Percentiles rank a stretch among this genome's conserved stretches.
These are phyloP conservation scores for Lethenteron reissneri DNA, from an alignment of 2,113 vertebrate genomes.

Conservation along the genomic window DNA sequence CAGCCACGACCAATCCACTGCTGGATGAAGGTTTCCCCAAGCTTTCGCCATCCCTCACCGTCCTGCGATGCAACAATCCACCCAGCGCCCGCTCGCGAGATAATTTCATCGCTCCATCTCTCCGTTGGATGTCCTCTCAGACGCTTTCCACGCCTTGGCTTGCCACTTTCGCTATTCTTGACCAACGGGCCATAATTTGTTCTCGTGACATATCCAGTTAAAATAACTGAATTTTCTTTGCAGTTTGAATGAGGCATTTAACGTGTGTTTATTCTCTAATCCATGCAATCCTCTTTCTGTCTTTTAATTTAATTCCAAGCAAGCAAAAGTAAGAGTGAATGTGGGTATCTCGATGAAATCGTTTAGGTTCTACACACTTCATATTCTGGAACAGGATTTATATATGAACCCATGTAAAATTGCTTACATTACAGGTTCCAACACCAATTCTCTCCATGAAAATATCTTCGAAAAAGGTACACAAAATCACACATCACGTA, in stretches of 20 bases:
- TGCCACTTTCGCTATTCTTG: no score
- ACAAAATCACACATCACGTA: no score
- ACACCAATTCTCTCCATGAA: conserved; percentile 78
- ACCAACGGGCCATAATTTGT: no score
- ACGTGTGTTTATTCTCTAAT: neutral
- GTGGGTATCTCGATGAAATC: neutral
- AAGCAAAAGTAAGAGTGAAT: neutral
- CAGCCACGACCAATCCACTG: neutral
- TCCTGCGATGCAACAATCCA: neutral
- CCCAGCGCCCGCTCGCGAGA: neutral
- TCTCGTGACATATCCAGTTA: no score
- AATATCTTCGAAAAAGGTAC: conserved; percentile 84
- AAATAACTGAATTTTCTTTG: no score
- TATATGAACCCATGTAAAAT: neutral
- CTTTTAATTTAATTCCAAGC: neutral
- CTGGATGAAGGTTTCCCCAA: neutral
- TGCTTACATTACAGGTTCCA: conserved; percentile 33
- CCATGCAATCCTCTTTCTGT: neutral
- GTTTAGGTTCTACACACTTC: neutral
- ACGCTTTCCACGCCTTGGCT: no score
- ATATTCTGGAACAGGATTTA: neutral
- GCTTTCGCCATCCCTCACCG: neutral
- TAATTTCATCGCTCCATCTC: neutral
- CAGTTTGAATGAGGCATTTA: neutral
- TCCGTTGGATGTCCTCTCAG: neutral